These are phyloP conservation scores for Mystacornis crossleyi DNA, from an alignment of 2,113 vertebrate species.

Conservation along the genomic window DNA sequence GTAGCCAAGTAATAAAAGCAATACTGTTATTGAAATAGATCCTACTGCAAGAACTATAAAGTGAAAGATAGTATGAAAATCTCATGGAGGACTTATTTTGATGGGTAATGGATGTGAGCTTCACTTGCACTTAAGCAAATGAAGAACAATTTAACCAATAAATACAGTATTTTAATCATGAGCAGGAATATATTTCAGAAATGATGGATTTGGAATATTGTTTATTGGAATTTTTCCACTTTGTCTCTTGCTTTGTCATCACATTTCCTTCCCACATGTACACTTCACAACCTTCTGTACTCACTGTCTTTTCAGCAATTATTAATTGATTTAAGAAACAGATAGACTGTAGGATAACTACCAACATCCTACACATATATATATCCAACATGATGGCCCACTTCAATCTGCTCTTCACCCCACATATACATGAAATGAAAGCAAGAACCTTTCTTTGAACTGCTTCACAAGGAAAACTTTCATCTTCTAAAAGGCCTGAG, in stretches of 20 bases:
- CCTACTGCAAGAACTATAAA: not conserved
- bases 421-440: not conserved
- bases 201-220: not conserved
- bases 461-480: not conserved
- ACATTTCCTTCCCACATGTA: not conserved
- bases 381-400: fast-evolving
- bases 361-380: not conserved
- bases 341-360: not conserved
- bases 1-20: slow-evolving; percentile 19
- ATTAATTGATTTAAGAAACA: not conserved
- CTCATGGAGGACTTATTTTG: not conserved
- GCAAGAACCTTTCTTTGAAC: not conserved
- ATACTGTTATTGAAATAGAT: not conserved
- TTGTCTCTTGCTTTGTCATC: not conserved
- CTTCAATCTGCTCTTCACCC: not conserved
- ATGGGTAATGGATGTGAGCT: not conserved
- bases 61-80: not conserved
- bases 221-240: not conserved
- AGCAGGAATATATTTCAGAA: not conserved
- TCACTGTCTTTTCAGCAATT: not conserved
- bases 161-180: not conserved
- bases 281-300: not conserved
- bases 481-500: not conserved
- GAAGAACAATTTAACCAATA: not conserved
- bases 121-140: slow-evolving; percentile 16